Base-by-base conservation (phyloP, 2,113 vertebrate genomes). In the Suricata suricatta region DNA sequence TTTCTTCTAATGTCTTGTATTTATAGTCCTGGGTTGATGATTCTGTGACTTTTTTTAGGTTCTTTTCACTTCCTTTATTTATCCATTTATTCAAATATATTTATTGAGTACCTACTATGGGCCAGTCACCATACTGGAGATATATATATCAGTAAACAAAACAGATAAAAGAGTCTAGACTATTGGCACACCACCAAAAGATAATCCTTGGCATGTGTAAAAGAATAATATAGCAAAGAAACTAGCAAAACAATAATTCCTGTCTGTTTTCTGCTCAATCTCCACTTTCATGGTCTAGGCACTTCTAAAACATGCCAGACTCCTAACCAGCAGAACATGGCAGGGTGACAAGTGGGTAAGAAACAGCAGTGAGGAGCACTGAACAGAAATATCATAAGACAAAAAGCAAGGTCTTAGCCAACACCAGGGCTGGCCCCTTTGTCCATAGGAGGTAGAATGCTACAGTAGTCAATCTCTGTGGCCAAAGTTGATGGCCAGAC, bases 391-490 rank as follows among this genome's bases (percentile, higher is more conserved):
- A 47, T 41, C 88, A 2, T 60, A 95, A 92, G 41, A 76, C 29
- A 64, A 86, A 92, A 97, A 94, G 90, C 63, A 89, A 52, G 86
- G 71, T 68, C 89, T 87, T 21, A 88, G 85, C 14, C 44, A 54
- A 71, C 82, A 96, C 96, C 97, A 98, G 68, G 25, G 16, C 63
- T 90, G 95, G 88, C 84, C 92, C 64, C 86, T 95, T 77, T 95
- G 96, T 98, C 98, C 41, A 66, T 29, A 81, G 96, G 90, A 90
- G 92, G 87, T 96, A 97, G 97, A 74, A 95, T 11, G 77, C 82
- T 44, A 60, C 85, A 66, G 95, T 79, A 98, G 95, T 92, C 94
- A 66, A 52, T 81, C 38, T 88, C 76, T 86, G 31, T 41, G 72
- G 47, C 95, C 85, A 94, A 17, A 27, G 7, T 31, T 63, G 27